phyloP scores from a whole-genome alignment of 2,888 invertebrate genomes.

The Lasioglossum morio region DNA sequence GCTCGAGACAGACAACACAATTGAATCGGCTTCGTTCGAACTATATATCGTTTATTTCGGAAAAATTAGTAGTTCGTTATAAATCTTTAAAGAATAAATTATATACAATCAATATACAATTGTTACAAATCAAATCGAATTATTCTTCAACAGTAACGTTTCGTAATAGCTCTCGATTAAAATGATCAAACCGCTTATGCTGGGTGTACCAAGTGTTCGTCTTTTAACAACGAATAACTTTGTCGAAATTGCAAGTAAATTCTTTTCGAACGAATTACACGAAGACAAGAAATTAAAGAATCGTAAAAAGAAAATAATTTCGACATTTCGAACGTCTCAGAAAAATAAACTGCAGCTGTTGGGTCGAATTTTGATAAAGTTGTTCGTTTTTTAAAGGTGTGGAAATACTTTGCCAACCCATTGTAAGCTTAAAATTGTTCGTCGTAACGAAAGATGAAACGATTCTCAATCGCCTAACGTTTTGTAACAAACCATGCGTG shows the following conservation, averaged over 20 bases:
- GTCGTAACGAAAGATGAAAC: neutral
- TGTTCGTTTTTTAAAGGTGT: too few relatives aligned
- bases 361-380: too few relatives aligned
- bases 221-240: too few relatives aligned
- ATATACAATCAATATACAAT: neutral
- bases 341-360: too few relatives aligned
- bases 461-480: neutral
- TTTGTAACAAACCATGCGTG: slow-evolving; percentile 19
- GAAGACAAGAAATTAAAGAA: too few relatives aligned
- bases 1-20: neutral
- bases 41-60: slow-evolving; percentile 3
- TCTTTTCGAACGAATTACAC: too few relatives aligned
- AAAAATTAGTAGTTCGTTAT: neutral
- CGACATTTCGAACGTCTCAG: too few relatives aligned
- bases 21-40: neutral
- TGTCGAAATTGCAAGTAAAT: too few relatives aligned
- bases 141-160: neutral
- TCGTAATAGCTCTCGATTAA: neutral
- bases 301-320: too few relatives aligned
- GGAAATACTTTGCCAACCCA: too few relatives aligned
- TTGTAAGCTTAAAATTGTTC: neutral
- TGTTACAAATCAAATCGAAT: slow-evolving; percentile 4
- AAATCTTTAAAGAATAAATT: slow-evolving; percentile 2
- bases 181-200: neutral
- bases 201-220: too few relatives aligned